Percentiles rank a stretch among this genome's conserved stretches.
phyloP scores from a whole-genome alignment of 2,888 invertebrate genomes.

The Hyposoter dolosus region DNA sequence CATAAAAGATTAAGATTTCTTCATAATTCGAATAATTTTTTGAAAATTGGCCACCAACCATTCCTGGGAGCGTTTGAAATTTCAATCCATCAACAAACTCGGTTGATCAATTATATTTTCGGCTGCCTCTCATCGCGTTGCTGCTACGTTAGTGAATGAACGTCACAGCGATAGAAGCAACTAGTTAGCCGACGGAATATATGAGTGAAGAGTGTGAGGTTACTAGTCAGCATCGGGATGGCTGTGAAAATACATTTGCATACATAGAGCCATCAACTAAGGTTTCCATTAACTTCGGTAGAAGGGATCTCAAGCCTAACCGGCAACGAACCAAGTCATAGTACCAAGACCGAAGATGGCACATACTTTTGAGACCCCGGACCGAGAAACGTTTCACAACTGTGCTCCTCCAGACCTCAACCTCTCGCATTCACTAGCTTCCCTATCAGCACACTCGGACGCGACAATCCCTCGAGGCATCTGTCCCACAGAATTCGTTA shows the following conservation, averaged over 20 bases:
- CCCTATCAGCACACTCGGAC: slow-evolving; percentile 37
- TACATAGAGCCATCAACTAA: slow-evolving; percentile 69
- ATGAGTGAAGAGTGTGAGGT: neutral
- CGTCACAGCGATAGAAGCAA: neutral
- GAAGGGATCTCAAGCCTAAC: slow-evolving; percentile 43
- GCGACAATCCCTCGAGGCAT: slow-evolving; percentile 55
- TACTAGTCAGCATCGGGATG: slow-evolving; percentile 10
- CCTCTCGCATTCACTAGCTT: slow-evolving; percentile 41
- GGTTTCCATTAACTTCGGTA: slow-evolving; percentile 71
- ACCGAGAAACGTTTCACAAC: slow-evolving; percentile 28
- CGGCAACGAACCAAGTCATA: slow-evolving; percentile 7
- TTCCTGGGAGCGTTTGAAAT: neutral
- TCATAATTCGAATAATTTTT: neutral
- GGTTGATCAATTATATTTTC: neutral
- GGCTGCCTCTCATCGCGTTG: neutral
- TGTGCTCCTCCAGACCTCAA: slow-evolving; percentile 17
- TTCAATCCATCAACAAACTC: neutral
- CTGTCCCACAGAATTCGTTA: slow-evolving; percentile 62
- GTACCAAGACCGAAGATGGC: slow-evolving; percentile 56
- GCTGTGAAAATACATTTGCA: slow-evolving; percentile 69
- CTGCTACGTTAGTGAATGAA: neutral
- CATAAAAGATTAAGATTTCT: neutral
- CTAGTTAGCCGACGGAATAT: slow-evolving; percentile 13
- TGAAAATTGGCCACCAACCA: neutral
- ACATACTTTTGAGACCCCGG: slow-evolving; percentile 64